These are phyloP conservation scores for Dipus sagitta DNA, from an alignment of 2,797 vertebrate species.

Conservation along the genomic window DNA sequence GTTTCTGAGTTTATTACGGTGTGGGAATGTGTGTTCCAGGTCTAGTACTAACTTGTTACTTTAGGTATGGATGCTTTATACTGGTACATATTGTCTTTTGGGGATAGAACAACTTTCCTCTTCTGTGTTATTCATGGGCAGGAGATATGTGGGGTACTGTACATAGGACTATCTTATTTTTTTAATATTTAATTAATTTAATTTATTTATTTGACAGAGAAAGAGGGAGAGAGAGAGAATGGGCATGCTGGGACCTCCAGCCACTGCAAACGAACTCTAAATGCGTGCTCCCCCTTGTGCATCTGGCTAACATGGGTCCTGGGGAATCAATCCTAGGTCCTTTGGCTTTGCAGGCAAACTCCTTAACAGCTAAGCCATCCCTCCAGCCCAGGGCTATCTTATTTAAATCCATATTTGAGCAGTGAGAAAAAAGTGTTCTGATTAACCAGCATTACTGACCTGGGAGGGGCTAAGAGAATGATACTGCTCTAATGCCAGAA, in stretches of 20 bases:
- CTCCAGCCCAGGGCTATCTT: background rate
- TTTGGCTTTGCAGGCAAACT: too few species aligned
- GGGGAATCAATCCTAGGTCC: too few species aligned
- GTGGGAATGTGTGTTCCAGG: background rate
- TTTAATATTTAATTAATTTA: too few species aligned
- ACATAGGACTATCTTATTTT: background rate
- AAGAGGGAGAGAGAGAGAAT: too few species aligned
- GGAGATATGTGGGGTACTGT: background rate
- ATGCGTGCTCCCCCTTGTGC: too few species aligned
- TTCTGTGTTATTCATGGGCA: background rate
- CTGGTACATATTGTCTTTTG: constrained; percentile 33
- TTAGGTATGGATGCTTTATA: constrained; percentile 37
- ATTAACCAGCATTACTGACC: background rate
- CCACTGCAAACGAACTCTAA: too few species aligned
- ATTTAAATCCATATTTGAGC: background rate
- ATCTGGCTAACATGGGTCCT: too few species aligned
- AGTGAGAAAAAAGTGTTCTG: background rate
- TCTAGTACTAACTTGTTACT: constrained; percentile 59
- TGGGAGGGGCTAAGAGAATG: background rate
- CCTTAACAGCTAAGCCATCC: too few species aligned
- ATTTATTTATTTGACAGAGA: too few species aligned
- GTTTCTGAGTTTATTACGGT: constrained; percentile 62
- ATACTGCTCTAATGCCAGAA: background rate
- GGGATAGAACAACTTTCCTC: background rate
- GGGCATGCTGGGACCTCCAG: too few species aligned